Percentiles rank a stretch among this genome's conserved stretches.
phyloP scores from a whole-genome alignment of 2,797 vertebrate genomes.

The Heteromormyrus szaboi region DNA sequence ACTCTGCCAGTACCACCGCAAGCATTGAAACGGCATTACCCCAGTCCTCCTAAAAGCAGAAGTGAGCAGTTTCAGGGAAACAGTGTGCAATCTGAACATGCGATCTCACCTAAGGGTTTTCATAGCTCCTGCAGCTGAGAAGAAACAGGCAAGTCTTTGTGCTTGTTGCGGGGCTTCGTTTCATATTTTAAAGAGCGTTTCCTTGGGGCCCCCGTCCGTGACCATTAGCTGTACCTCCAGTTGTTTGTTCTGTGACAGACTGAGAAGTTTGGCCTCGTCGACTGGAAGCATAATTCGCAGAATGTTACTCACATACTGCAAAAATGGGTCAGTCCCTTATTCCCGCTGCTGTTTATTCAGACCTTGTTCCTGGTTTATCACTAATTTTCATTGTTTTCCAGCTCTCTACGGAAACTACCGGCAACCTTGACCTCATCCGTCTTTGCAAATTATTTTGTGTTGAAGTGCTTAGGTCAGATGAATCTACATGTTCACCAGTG shows the following conservation, averaged over 20 bases:
- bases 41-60: neutral
- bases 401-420: neutral
- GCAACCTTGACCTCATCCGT: neutral
- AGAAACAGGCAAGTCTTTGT: neutral
- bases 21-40: neutral
- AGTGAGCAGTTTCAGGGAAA: slow-evolving; percentile 5
- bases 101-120: neutral
- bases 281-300: neutral
- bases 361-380: neutral
- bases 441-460: neutral
- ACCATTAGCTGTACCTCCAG: neutral
- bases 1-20: neutral
- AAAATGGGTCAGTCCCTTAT: neutral
- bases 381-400: neutral
- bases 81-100: neutral
- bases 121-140: neutral
- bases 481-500: neutral
- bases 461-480: neutral
- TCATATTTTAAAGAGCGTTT: neutral
- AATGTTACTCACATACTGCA: neutral
- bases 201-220: neutral
- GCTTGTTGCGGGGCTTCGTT: neutral
- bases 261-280: neutral
- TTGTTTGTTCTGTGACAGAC: neutral
- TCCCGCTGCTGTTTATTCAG: neutral